phyloP scores from a whole-genome alignment of 35 echinoderm and acorn worm genomes.

The Amphiura filiformis region DNA sequence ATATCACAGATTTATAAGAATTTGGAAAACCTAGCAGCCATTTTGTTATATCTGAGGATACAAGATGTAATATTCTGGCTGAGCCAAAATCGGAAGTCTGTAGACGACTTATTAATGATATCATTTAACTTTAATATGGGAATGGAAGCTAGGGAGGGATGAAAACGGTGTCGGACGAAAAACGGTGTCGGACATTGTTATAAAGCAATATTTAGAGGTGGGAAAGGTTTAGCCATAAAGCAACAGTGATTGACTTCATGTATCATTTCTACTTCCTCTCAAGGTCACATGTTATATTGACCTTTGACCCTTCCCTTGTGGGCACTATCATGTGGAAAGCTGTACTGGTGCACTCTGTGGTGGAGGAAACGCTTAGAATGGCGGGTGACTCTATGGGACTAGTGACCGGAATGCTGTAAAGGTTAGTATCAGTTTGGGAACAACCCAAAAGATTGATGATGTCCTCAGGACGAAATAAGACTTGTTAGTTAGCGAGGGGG shows the following conservation, averaged over 20 bases:
- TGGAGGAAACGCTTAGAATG: not conserved
- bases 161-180: too few species aligned
- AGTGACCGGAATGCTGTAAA: too few species aligned
- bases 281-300: not conserved
- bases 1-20: not conserved
- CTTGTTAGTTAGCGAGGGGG: not conserved
- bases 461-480: not conserved
- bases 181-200: too few species aligned
- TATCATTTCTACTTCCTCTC: not conserved
- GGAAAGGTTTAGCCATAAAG: not conserved
- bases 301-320: not conserved
- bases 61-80: not conserved
- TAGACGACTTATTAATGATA: too few species aligned
- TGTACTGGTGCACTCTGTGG: not conserved
- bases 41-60: not conserved
- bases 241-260: not conserved
- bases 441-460: not conserved
- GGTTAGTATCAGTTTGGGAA: not conserved
- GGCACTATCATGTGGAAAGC: not conserved
- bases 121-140: too few species aligned
- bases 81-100: too few species aligned
- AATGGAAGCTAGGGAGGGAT: too few species aligned
- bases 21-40: not conserved
- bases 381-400: too few species aligned
- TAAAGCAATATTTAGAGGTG: not conserved